Base-by-base conservation (phyloP, 2,113 vertebrate genomes). In the Scomber colias region DNA sequence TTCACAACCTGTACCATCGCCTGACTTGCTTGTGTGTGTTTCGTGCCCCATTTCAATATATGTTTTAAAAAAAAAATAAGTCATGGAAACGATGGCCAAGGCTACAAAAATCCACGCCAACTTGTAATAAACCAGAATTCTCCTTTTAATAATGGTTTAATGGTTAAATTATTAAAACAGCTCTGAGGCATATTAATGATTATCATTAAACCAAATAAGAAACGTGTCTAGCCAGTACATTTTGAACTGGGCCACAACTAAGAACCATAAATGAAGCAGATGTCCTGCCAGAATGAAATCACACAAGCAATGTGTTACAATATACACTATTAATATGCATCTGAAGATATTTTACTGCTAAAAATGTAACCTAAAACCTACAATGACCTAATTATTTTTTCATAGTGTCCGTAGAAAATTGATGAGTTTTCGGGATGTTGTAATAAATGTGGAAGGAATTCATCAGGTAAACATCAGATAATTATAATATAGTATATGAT, bases 251-350 rank as follows among this genome's bases (percentile, higher is more conserved):
- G 31, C 75, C 62, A 49, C 53, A 46, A 66, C 67, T 49, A 48
- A 72, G 35, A 75, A 12, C 56, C 74, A 27, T 21, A 55, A 68
- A 62, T 27, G 11, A 68, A 69, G 48, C 57, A 50, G 70, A 30
- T 66, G 71, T 84, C 55, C 84, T 79, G 83, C 67, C 87, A 84
- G 76, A 12, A 71, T 35, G 35, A 24, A 14, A 54, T 57, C 46
- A 50, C 8, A 65, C 66, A 44, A 40, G 51, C 35, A 15, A 24
- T 44, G 44, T 65, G 17, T 19, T 46, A 35, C 35, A 73, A 31
- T 46, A 55, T 12, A 24, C 59, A 40, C 49, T 35, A 76, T 70
- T 61, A 50, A 81, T 65, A 63, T 27, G 70, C 46, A 46, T 62
- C 4, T 68, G n/a, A 24, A 63, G 59, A 49, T 21, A 44, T 70